Conservation (phyloP, 2,888 invertebrate genomes). For the Tricholauxania praeusta region DNA sequence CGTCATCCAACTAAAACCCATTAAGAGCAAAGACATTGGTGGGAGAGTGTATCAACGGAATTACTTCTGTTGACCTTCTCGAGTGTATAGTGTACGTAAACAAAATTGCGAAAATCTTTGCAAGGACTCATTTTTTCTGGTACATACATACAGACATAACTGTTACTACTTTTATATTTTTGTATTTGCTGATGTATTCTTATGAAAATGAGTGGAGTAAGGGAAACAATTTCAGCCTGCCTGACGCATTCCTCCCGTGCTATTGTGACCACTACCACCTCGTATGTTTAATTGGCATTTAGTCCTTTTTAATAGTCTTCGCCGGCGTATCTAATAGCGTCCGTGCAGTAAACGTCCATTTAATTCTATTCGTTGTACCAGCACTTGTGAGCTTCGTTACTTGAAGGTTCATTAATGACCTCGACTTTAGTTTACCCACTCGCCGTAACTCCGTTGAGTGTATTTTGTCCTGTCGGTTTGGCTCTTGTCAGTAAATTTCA, state of each 20-base stretch:
- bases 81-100: slow-evolving; percentile 18
- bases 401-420: slow-evolving; percentile 57
- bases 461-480: slow-evolving; percentile 4
- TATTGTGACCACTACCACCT: slow-evolving; percentile 38
- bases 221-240: neutral
- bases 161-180: too few species aligned
- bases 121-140: slow-evolving; percentile 9
- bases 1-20: neutral
- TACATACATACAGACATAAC: neutral
- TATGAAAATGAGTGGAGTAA: neutral
- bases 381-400: slow-evolving; percentile 27
- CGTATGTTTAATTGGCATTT: slow-evolving; percentile 64
- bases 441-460: slow-evolving; percentile 6
- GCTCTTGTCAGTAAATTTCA: slow-evolving; percentile 24
- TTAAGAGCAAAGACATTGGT: slow-evolving; percentile 1
- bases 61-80: slow-evolving; percentile 26
- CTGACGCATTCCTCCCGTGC: too few species aligned
- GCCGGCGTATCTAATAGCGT: slow-evolving; percentile 20
- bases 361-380: slow-evolving; percentile 40
- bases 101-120: slow-evolving; percentile 36
- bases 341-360: slow-evolving; percentile 40
- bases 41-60: slow-evolving; percentile 2
- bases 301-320: slow-evolving; percentile 62
- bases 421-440: slow-evolving; percentile 51
- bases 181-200: neutral